Percentiles rank a stretch among this genome's conserved stretches.
These are phyloP conservation scores for Trachemys scripta DNA, from an alignment of 2,113 vertebrate species.

Conservation along the genomic window DNA sequence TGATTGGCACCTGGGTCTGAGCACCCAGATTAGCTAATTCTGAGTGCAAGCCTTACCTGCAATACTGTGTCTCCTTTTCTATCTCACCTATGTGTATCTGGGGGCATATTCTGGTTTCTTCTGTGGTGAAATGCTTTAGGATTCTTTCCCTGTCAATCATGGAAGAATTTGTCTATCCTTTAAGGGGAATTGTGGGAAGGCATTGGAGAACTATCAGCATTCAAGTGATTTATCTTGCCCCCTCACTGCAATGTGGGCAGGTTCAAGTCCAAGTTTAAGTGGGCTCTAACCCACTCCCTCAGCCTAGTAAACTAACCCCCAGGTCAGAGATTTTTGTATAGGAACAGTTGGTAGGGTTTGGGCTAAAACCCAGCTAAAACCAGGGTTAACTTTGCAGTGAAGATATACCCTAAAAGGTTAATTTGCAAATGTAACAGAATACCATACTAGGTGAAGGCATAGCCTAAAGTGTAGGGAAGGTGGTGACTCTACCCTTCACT, in stretches of 20 bases:
- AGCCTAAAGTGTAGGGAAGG: background rate
- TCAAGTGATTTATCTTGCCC: background rate
- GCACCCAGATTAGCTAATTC: background rate
- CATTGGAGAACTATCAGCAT: background rate
- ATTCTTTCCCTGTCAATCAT: background rate
- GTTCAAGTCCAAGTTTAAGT: background rate
- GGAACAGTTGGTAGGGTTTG: background rate
- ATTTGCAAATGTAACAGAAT: background rate
- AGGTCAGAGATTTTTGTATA: background rate
- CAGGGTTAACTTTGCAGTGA: background rate
- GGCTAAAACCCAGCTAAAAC: background rate
- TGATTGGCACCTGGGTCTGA: background rate
- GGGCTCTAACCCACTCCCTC: background rate
- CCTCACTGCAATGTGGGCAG: background rate
- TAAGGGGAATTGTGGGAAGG: background rate
- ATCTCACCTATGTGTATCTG: background rate
- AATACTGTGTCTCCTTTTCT: background rate
- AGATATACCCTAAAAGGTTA: background rate
- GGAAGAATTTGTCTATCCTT: background rate
- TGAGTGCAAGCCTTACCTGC: background rate
- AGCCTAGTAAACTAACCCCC: background rate
- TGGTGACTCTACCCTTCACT: background rate
- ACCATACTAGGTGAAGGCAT: background rate
- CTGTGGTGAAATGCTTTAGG: background rate
- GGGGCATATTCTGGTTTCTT: background rate